Base-by-base conservation (phyloP, 2,113 vertebrate species). In the Python bivittatus region DNA sequence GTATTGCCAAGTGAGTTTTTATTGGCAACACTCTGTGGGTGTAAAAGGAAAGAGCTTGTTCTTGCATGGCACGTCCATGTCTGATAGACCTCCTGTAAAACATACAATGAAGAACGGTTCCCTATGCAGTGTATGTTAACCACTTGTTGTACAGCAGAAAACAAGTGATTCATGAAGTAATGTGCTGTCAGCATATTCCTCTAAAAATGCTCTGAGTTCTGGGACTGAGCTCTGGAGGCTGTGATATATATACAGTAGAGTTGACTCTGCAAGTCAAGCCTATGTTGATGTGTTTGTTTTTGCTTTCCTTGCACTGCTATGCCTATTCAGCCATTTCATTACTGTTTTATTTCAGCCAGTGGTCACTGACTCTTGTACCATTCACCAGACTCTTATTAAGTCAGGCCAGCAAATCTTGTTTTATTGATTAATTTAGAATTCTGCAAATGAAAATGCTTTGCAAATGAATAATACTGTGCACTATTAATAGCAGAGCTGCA, bases 371-470 rank as follows among this genome's bases (percentile, higher is more conserved):
- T 91, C 83, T 91, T 84, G 42, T 86, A 72, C 23, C n/a, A 42
- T 29, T 61, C 58, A 87, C 44, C 52, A 91, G 42, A 52, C 25
- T 61, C 27, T 38, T 68, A 22, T 91, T 52, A 56, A 72, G 11
- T 87, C 84, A 33, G 72, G 84, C 48, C 91, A 87, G 52, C n/a
- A 56, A 54, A 61, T 87, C 25, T 42, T 27, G 60, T 68, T 56
- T 11, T 52, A 91, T 86, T 87, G 60, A 64, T 54, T 91, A 52
- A 52, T 68, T 54, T 68, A 61, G 83, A 64, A 15, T 25, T 5
- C n/a, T 87, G 84, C 90, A 38, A 91, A 68, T 60, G 48, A 86
- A 86, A 91, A 86, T 53, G 38, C 23, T 87, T 87, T 57, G 23
- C 61, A 72, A 79, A 42, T 79, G 33, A 64, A 48, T 44, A 53